These are phyloP conservation scores for Gadus macrocephalus DNA, from an alignment of 2,113 vertebrate species.

Conservation along the genomic window DNA sequence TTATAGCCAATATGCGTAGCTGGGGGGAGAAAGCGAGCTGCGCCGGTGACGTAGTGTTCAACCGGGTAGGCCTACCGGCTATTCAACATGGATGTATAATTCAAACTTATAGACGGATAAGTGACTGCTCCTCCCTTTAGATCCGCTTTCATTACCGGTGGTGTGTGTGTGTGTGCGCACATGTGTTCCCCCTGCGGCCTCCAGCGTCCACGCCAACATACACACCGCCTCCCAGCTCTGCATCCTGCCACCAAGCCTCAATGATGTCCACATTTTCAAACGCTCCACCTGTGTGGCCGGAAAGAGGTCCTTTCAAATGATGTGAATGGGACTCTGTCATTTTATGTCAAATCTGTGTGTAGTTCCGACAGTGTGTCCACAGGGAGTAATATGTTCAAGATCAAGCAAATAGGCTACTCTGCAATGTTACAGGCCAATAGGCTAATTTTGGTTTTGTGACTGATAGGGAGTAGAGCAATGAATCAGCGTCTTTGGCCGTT, in stretches of 20 bases:
- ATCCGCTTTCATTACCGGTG: too few species aligned
- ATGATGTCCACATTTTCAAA: not conserved
- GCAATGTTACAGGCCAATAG: not conserved
- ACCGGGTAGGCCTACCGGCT: too few species aligned
- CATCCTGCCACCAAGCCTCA: not conserved
- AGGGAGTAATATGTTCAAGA: not conserved
- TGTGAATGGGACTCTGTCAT: not conserved
- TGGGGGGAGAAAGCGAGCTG: too few species aligned
- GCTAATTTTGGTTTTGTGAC: too few species aligned
- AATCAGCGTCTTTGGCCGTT: too few species aligned
- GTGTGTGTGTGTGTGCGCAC: too few species aligned
- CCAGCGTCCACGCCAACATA: not conserved
- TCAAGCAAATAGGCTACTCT: not conserved
- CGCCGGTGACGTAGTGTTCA: too few species aligned
- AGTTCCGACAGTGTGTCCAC: not conserved
- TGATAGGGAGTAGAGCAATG: too few species aligned
- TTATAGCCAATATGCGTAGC: too few species aligned
- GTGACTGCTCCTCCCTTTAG: too few species aligned
- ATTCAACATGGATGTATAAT: too few species aligned
- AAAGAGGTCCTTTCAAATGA: not conserved
- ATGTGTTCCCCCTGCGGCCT: not conserved
- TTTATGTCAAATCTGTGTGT: not conserved
- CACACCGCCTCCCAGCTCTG: not conserved
- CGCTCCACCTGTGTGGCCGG: not conserved
- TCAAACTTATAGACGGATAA: too few species aligned